Conservation (phyloP, 1,140 invertebrate genomes). For the Tribolium castaneum region DNA sequence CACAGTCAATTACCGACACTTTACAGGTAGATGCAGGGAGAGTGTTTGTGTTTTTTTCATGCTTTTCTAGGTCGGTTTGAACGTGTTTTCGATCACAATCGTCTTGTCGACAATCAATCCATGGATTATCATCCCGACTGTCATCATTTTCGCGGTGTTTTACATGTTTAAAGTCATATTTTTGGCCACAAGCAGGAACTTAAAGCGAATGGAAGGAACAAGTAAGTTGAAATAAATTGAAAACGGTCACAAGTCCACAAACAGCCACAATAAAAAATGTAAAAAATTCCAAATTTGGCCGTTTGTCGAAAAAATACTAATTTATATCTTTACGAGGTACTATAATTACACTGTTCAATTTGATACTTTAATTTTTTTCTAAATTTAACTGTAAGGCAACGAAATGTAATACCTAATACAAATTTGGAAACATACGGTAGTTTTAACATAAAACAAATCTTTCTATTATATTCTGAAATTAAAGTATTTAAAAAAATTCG, state of each 20-base stretch:
- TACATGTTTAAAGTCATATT: conserved; percentile 77
- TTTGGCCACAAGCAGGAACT: conserved; percentile 79
- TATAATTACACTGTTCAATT: too few species aligned
- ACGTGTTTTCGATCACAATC: conserved; percentile 15
- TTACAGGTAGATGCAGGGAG: conserved; percentile 64
- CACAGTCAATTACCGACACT: conserved; percentile 79
- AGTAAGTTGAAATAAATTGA: conserved; percentile 66
- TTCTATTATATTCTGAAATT: too few species aligned
- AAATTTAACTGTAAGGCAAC: too few species aligned
- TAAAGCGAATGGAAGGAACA: conserved; percentile 85
- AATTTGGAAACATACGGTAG: too few species aligned
- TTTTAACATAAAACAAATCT: too few species aligned
- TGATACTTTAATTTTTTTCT: too few species aligned
- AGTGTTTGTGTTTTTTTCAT: background rate
- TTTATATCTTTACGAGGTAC: too few species aligned
- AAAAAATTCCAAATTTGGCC: too few species aligned
- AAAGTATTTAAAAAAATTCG: too few species aligned
- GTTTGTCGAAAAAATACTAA: too few species aligned
- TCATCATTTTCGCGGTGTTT: background rate
- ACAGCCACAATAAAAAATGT: background rate
- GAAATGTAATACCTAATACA: too few species aligned
- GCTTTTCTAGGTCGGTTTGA: conserved; percentile 1
- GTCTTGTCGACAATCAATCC: conserved; percentile 1
- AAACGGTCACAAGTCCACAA: background rate
- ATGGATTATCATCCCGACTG: conserved; percentile 31